Evolutionary conservation across 2,888 invertebrate species (phyloP).

Genomic region (Noctuana brunneofusca): DNA sequence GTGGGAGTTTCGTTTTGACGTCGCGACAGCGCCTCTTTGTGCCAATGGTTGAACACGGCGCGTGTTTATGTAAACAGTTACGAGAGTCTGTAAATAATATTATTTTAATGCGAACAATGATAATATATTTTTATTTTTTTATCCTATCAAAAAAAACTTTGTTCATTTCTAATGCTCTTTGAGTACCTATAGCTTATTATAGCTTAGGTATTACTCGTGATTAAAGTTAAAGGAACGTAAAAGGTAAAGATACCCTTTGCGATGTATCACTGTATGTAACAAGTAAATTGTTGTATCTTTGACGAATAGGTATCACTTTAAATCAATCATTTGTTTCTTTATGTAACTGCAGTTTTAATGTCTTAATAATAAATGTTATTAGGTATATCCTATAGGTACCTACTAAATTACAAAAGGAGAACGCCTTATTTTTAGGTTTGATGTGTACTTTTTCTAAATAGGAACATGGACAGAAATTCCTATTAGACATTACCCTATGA

Average conservation of each 20-base stretch:
- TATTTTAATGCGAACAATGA: slow-evolving; percentile 24
- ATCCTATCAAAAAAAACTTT: not conserved
- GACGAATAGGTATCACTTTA: too few relatives aligned
- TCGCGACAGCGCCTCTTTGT: slow-evolving; percentile 55
- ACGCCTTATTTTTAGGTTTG: not conserved
- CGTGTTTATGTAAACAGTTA: slow-evolving; percentile 39
- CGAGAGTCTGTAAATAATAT: slow-evolving; percentile 20
- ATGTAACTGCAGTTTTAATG: too few relatives aligned
- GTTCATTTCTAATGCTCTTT: not conserved
- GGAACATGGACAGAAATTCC: not conserved
- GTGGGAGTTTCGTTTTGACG: slow-evolving; percentile 78
- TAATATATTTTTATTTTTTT: not conserved
- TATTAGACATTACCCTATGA: slow-evolving; percentile 34
- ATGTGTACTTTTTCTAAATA: not conserved
- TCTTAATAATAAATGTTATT: too few relatives aligned
- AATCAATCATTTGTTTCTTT: too few relatives aligned
- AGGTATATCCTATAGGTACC: too few relatives aligned
- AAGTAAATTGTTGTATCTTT: too few relatives aligned
- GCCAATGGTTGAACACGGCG: slow-evolving; percentile 40
- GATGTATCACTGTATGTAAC: too few relatives aligned
- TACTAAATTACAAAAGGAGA: not conserved
- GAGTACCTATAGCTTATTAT: too few relatives aligned
- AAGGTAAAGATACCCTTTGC: too few relatives aligned
- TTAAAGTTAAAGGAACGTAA: too few relatives aligned
- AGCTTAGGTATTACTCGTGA: too few relatives aligned